Percentiles rank a stretch among this genome's conserved stretches.
Conservation (phyloP, 2,888 invertebrate genomes). For the Drosophila nigricruria region DNA sequence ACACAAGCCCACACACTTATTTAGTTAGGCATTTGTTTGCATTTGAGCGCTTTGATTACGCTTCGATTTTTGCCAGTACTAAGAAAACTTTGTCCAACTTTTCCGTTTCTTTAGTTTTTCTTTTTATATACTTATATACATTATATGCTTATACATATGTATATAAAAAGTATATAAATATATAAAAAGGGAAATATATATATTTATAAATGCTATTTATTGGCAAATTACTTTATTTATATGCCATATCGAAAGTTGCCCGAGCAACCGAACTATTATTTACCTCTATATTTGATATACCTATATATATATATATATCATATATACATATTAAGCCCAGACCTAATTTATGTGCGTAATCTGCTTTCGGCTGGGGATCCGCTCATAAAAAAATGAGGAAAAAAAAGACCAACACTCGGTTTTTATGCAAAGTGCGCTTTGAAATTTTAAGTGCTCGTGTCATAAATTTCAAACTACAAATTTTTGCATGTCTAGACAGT, state of each 20-base stretch:
- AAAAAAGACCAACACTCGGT: constrained; percentile 1
- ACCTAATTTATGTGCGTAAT: constrained; percentile 29
- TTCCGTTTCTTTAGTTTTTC: constrained; percentile 49
- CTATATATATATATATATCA: not conserved
- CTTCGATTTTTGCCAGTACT: constrained; percentile 67
- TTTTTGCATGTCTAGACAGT: constrained; percentile 51
- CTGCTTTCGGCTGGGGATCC: constrained; percentile 14
- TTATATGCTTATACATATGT: constrained; percentile 16
- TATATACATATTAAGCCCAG: constrained; percentile 2
- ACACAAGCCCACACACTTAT: constrained; percentile 33
- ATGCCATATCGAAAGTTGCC: constrained; percentile 66
- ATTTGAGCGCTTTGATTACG: constrained; percentile 75
- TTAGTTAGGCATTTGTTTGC: constrained; percentile 73
- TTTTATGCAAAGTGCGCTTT: constrained; percentile 33
- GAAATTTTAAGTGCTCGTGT: constrained; percentile 8
- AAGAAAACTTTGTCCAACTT: constrained; percentile 64
- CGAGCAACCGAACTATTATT: constrained; percentile 47
- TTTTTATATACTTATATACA: constrained; percentile 1
- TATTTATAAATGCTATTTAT: constrained; percentile 12
- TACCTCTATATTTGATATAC: not conserved
- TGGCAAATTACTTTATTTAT: constrained; percentile 77
- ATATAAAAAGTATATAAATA: too few relatives aligned
- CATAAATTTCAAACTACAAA: constrained; percentile 30
- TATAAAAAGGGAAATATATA: too few relatives aligned
- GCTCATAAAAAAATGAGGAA: constrained; percentile 2